These are phyloP conservation scores for Drosophila santomea DNA, from an alignment of 1,140 invertebrate species.

Conservation along the genomic window DNA sequence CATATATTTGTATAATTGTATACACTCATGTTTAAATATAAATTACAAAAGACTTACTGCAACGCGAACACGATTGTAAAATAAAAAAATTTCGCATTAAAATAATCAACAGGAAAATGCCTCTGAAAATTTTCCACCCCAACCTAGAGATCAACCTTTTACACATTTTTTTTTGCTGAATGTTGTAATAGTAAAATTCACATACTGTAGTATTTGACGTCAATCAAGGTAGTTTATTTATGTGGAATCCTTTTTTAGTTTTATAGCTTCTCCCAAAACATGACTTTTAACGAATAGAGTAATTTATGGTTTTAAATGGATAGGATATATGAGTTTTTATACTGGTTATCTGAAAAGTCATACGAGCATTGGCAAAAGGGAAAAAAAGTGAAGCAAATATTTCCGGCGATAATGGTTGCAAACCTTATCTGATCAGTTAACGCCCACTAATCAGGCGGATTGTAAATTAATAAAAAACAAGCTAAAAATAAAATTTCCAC, in stretches of 20 bases:
- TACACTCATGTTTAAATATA: conserved; percentile 48
- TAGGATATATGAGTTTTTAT: background rate
- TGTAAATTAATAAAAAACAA: conserved; percentile 27
- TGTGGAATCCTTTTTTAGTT: background rate
- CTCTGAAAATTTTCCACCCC: conserved; percentile 57
- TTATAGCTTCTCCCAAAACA: background rate
- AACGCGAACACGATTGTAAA: conserved; percentile 41
- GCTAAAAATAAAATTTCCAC: conserved; percentile 11
- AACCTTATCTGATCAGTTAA: conserved; percentile 25
- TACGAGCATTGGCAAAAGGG: background rate
- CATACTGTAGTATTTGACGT: conserved; percentile 2
- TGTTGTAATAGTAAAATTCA: background rate
- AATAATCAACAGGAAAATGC: conserved; percentile 44
- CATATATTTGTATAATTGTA: conserved; percentile 23
- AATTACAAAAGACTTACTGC: conserved; percentile 38
- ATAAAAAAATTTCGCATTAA: conserved; percentile 11
- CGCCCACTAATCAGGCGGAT: conserved; percentile 18
- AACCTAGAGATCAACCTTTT: conserved; percentile 37
- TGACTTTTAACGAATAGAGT: background rate
- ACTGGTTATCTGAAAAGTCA: background rate
- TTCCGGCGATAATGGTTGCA: conserved; percentile 4
- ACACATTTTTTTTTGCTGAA: conserved; percentile 13
- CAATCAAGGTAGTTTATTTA: background rate
- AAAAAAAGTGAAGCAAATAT: background rate
- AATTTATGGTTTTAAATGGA: background rate